Conservation (phyloP, 2,888 invertebrate species). For the Campoplex capitator region DNA sequence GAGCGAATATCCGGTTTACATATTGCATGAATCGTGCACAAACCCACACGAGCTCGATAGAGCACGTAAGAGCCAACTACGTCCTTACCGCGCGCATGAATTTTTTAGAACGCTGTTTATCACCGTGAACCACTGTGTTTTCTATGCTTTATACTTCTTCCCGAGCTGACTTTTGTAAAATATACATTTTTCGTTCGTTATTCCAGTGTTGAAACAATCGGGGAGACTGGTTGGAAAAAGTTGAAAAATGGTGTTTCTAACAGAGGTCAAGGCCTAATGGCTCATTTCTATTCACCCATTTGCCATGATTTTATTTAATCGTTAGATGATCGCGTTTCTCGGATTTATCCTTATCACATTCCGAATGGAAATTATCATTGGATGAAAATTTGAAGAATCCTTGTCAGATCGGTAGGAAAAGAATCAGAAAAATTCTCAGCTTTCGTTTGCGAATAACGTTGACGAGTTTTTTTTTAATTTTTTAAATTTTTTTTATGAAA, state of each 20-base stretch:
- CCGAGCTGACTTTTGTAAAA: background rate
- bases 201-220: background rate
- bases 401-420: background rate
- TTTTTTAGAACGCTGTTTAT: conserved; percentile 34
- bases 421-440: background rate
- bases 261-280: background rate
- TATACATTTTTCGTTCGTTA: background rate
- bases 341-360: background rate
- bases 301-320: background rate
- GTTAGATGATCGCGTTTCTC: background rate
- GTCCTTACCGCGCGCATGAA: background rate
- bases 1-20: conserved; percentile 16
- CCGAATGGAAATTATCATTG: too few species aligned
- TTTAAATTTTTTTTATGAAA: background rate
- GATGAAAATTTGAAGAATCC: background rate
- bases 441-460: background rate
- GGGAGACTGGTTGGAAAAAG: background rate
- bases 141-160: background rate
- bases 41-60: conserved; percentile 21
- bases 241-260: background rate
- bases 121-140: background rate
- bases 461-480: too few species aligned
- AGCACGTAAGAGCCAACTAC: conserved; percentile 13
- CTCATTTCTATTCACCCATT: background rate
- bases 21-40: conserved; percentile 21